A percentile compares a stretch with the other conserved stretches of the same genome.
Evolutionary conservation across 2,888 invertebrate genomes (phyloP).

Genomic region (Desoria tigrina): DNA sequence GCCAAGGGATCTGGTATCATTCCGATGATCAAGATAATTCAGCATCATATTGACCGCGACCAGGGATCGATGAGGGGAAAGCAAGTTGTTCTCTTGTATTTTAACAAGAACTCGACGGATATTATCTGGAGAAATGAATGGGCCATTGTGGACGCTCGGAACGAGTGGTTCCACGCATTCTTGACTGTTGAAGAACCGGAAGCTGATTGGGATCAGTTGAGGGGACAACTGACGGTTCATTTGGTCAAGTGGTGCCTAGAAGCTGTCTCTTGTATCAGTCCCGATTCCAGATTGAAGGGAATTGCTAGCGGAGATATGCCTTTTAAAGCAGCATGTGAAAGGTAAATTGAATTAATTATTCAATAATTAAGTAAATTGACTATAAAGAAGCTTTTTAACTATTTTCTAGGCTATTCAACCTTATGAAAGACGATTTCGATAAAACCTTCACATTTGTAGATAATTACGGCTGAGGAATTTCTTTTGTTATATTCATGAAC

Average conservation of each 20-base stretch:
- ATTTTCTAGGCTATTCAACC: not conserved
- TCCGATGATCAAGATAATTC: not conserved
- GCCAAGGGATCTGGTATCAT: not conserved
- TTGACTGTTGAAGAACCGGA: slow-evolving; percentile 8
- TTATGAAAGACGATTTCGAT: not conserved
- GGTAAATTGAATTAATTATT: not conserved
- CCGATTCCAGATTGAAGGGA: not conserved
- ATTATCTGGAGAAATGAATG: slow-evolving; percentile 1
- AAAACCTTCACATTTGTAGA: not conserved
- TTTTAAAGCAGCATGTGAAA: not conserved
- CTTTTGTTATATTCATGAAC: not conserved
- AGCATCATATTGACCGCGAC: not conserved
- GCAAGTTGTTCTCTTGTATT: not conserved
- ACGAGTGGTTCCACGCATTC: slow-evolving; percentile 1
- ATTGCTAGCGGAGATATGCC: not conserved
- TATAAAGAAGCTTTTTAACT: not conserved
- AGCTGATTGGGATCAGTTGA: slow-evolving; percentile 6
- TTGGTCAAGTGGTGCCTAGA: slow-evolving; percentile 8
- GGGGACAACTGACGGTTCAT: not conserved
- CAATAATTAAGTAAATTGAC: not conserved
- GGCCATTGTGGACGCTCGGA: not conserved
- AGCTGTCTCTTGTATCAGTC: not conserved
- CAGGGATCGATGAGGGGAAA: not conserved
- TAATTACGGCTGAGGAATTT: not conserved
- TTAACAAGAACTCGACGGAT: not conserved